Percentiles rank a stretch among this genome's conserved stretches.
Evolutionary conservation across 2,888 invertebrate species (phyloP).

Genomic region (Tetrapedia diversipes): DNA sequence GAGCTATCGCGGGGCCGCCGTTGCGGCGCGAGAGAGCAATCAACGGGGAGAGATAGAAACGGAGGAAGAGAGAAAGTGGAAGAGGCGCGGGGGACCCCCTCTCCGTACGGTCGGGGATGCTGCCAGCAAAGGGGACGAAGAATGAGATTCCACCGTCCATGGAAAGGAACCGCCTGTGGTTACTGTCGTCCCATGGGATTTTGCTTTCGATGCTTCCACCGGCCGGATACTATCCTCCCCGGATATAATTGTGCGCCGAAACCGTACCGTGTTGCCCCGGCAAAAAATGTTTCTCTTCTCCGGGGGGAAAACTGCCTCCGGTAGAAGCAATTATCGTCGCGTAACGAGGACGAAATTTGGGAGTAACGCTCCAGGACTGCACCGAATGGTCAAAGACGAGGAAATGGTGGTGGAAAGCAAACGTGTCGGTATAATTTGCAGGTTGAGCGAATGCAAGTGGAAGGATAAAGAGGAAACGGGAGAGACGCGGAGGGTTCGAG

Average conservation of each 20-base stretch:
- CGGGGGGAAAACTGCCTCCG: neutral
- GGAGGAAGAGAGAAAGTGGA: conserved; percentile 31
- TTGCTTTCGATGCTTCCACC: conserved; percentile 58
- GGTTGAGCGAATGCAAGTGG: conserved; percentile 3
- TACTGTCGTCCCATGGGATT: conserved; percentile 66
- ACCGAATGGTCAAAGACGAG: no score
- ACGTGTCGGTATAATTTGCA: conserved; percentile 41
- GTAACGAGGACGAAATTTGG: neutral
- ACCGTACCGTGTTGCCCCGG: neutral
- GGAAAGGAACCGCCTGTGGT: conserved; percentile 68
- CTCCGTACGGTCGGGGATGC: conserved; percentile 51
- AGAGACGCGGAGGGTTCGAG: conserved; percentile 27
- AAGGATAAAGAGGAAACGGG: conserved; percentile 11
- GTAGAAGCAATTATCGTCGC: conserved; percentile 14
- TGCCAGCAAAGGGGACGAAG: conserved; percentile 63
- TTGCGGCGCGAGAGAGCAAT: conserved; percentile 53
- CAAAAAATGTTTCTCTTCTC: neutral
- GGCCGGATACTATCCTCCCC: conserved; percentile 31
- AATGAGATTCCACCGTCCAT: conserved; percentile 68
- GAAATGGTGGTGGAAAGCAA: neutral
- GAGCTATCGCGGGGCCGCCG: conserved; percentile 77
- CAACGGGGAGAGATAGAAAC: conserved; percentile 52
- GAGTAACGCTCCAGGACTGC: neutral
- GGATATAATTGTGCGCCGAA: conserved; percentile 55
- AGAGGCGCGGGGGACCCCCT: conserved; percentile 45